phyloP scores from a whole-genome alignment of 2,113 vertebrate species.

The Accipiter cooperii region DNA sequence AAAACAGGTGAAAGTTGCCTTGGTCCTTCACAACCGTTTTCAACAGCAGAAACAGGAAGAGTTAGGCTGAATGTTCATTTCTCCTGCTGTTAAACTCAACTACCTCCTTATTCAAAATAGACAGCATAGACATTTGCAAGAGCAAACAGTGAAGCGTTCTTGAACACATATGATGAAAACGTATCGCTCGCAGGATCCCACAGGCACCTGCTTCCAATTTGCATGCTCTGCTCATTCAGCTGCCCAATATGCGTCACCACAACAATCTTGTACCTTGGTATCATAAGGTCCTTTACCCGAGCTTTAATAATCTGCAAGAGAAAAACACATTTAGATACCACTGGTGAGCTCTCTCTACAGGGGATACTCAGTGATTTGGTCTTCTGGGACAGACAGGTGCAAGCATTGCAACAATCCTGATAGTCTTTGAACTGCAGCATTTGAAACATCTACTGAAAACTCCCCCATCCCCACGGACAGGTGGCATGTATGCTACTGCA shows the following conservation, averaged over 20 bases:
- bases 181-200: conserved; percentile 82
- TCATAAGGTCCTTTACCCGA: conserved; percentile 80
- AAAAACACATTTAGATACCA: background rate
- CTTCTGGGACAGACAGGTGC: background rate
- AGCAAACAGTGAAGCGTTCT: conserved; percentile 84
- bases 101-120: conserved; percentile 78
- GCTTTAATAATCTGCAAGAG: conserved; percentile 78
- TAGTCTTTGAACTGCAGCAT: background rate
- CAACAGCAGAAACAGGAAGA: background rate
- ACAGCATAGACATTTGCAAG: conserved; percentile 81
- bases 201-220: conserved; percentile 83
- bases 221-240: conserved; percentile 76
- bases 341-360: background rate
- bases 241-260: conserved; percentile 84
- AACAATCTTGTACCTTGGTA: conserved; percentile 85
- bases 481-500: accelerated
- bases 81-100: background rate
- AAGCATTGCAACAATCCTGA: background rate
- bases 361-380: background rate
- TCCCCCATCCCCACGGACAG: background rate
- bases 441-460: background rate
- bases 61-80: background rate
- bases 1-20: background rate
- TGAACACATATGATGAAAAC: conserved; percentile 76
- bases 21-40: background rate